Evolutionary conservation across 2,113 vertebrate genomes (phyloP).

Genomic region (cattle (Bos taurus)): ARS-UCD2.0 NC_037357.1:87183501-87184000

Average conservation of each 20-base stretch:
- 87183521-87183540: not conserved
- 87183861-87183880: not conserved
- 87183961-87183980: not conserved
- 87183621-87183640: not conserved
- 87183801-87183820: not conserved
- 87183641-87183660: not conserved
- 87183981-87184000: not conserved
- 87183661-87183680: constrained; percentile 26
- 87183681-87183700: not conserved
- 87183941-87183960: not conserved
- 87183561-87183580: constrained; percentile 8
- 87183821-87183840: not conserved
- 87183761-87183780: not conserved
- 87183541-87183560: constrained; percentile 17
- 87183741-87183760: not conserved
- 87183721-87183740: not conserved
- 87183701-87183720: not conserved
- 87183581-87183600: constrained; percentile 15
- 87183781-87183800: not conserved
- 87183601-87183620: not conserved
- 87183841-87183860: not conserved
- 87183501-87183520: not conserved
- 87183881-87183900: not conserved
- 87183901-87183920: not conserved
- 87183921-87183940: not conserved